A percentile compares a stretch with the other conserved stretches of the same genome.
phyloP scores from a whole-genome alignment of 2,113 vertebrate genomes.

The Trogon melanurus region DNA sequence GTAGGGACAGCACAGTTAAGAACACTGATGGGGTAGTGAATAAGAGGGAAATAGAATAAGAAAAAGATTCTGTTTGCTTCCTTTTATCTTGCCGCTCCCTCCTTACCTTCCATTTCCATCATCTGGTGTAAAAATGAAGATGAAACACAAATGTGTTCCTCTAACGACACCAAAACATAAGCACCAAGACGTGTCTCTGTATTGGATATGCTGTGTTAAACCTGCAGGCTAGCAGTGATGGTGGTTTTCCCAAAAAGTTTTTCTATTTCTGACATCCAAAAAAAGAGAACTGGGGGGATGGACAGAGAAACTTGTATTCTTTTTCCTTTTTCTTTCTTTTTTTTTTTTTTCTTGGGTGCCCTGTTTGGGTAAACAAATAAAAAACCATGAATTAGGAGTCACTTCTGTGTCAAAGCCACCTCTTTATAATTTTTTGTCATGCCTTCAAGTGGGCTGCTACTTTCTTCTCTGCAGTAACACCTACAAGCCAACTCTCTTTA shows the following conservation, averaged over 20 bases:
- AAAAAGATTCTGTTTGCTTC: neutral
- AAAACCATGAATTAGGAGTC: neutral
- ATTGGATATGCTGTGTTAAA: neutral
- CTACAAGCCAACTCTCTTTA: neutral
- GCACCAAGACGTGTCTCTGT: neutral
- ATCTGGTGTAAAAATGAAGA: neutral
- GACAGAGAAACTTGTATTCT: fast-evolving
- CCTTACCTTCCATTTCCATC: neutral
- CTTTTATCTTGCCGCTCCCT: neutral
- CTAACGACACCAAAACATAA: neutral
- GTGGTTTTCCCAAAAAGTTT: neutral
- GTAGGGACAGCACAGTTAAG: neutral
- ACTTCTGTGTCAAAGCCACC: neutral
- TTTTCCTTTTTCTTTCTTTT: neutral
- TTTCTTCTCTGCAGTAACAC: neutral
- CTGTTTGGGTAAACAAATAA: neutral
- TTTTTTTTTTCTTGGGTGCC: neutral
- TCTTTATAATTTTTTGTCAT: neutral
- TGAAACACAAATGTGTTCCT: neutral
- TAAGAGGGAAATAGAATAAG: neutral
- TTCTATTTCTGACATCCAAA: neutral
- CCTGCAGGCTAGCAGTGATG: neutral
- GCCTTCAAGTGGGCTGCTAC: neutral
- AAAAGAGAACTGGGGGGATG: neutral
- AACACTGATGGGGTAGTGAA: neutral